These are phyloP conservation scores for Hyles vespertilio DNA, from an alignment of 1,140 invertebrate genomes.

Conservation along the genomic window DNA sequence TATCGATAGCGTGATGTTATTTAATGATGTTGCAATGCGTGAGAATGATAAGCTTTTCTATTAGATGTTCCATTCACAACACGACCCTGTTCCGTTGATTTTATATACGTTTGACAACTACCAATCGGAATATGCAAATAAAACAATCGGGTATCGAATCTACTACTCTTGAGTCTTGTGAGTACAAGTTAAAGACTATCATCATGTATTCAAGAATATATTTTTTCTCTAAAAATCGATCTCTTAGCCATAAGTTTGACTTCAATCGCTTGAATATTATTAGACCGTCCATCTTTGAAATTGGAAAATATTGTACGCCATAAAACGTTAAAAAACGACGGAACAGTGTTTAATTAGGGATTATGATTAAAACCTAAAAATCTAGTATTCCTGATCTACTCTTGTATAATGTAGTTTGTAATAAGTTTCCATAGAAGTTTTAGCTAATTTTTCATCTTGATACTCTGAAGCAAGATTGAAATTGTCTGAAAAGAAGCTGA, in stretches of 20 bases:
- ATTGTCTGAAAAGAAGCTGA: slow-evolving; percentile 29
- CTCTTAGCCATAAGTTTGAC: slow-evolving; percentile 33
- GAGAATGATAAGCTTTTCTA: slow-evolving; percentile 59
- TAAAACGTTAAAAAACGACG: slow-evolving; percentile 26
- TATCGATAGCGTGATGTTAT: slow-evolving; percentile 35
- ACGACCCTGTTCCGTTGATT: slow-evolving; percentile 36
- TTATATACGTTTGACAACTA: slow-evolving; percentile 2
- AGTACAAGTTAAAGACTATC: slow-evolving; percentile 1
- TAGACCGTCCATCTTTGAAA: slow-evolving; percentile 50
- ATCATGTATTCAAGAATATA: background rate
- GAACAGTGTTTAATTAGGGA: slow-evolving; percentile 38
- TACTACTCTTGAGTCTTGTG: background rate
- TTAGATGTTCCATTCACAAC: slow-evolving; percentile 48
- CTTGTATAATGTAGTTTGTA: slow-evolving; percentile 60
- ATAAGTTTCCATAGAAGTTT: slow-evolving; percentile 54
- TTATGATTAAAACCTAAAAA: slow-evolving; percentile 52
- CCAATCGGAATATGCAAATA: too few relatives aligned
- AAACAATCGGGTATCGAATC: too few relatives aligned
- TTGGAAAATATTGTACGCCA: background rate
- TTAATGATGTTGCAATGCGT: slow-evolving; percentile 40
- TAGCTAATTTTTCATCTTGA: slow-evolving; percentile 55
- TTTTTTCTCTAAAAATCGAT: slow-evolving; percentile 27
- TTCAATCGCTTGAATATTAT: slow-evolving; percentile 29
- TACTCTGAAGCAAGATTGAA: slow-evolving; percentile 42
- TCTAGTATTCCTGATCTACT: slow-evolving; percentile 60